These are phyloP conservation scores for Chydorus sphaericus DNA, from an alignment of 2,888 invertebrate genomes.

Conservation along the genomic window DNA sequence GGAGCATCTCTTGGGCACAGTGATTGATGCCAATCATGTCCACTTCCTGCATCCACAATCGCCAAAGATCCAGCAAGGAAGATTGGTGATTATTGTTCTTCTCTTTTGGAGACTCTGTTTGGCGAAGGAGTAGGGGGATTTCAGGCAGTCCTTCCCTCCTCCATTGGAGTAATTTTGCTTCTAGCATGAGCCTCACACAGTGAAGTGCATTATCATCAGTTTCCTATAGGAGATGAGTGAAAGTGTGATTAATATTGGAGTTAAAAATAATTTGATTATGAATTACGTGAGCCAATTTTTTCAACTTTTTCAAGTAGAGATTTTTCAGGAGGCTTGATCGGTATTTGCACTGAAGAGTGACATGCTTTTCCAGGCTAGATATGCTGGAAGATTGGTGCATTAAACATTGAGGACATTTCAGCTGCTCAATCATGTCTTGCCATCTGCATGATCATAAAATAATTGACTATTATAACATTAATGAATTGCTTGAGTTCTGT, in stretches of 20 bases:
- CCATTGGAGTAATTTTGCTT: slow-evolving; percentile 7
- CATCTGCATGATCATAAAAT: not conserved
- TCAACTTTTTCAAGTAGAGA: not conserved
- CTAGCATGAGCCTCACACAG: slow-evolving; percentile 1
- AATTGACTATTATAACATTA: not conserved
- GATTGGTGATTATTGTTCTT: not conserved
- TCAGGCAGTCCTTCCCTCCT: slow-evolving; percentile 7
- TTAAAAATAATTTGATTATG: not conserved
- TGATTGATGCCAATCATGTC: not conserved
- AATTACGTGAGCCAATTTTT: not conserved
- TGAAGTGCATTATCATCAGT: slow-evolving; percentile 1
- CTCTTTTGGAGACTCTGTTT: not conserved
- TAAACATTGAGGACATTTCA: not conserved
- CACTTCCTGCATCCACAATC: slow-evolving; percentile 9
- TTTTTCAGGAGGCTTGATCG: not conserved
- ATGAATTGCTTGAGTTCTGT: not conserved
- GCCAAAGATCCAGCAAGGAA: not conserved
- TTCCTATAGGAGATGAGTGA: not conserved
- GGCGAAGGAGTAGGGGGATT: not conserved
- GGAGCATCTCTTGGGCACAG: not conserved
- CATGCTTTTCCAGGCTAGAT: not conserved
- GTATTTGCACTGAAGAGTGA: not conserved
- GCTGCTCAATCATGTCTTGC: not conserved
- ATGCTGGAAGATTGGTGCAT: slow-evolving; percentile 1
- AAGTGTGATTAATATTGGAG: not conserved